Evolutionary conservation across 2,888 invertebrate genomes (phyloP), one percentile per base, ranked within the genome.

Genomic region (Phania funesta): DNA sequence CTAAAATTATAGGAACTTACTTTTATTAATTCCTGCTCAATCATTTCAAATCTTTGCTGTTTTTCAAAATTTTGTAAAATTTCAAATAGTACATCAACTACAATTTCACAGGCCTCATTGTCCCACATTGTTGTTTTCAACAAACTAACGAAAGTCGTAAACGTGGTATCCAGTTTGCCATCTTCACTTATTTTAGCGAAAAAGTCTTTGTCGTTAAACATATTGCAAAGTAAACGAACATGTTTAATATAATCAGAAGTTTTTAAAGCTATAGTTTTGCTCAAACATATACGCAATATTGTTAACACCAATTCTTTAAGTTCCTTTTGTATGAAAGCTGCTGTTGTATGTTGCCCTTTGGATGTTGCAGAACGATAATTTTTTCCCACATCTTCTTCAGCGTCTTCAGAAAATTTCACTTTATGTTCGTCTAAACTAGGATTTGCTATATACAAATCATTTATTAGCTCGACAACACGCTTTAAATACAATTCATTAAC

Each of bases 51-150:
- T 86, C 93, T 93, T 64, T 94, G 93, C 0, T 90, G 89, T 38
- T 92, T 91, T 22, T 90, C 88, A 84, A 95, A 87, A 83, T 93
- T 92, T 35, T 91, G 91, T 77, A 94, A 87, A 60, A 94, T 86
- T 75, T 93, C 91, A 88, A 96, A 95, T 56, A 94, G 90, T 11
- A 95, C 90, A 86, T 94, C 93, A 1, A 95, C 91, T 2, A 94
- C 90, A 35, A 92, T 87, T 83, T 92, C 92, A 44, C 92, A 92
- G 20, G 92, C 90, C 84, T 93, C 92, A 0, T 91, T 88, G 60
- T 92, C 92, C 3, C 86, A 35, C 9, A 78, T 46, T 1, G 46
- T 29, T 0, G 91, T 85, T 3, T 67, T 81, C 11, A 89, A 56
- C 16, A 89, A 81, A 3, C 76, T 44, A 0, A 86, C 80, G 68